These are phyloP conservation scores for Seira ritae DNA, from an alignment of 2,888 invertebrate species.

Conservation along the genomic window DNA sequence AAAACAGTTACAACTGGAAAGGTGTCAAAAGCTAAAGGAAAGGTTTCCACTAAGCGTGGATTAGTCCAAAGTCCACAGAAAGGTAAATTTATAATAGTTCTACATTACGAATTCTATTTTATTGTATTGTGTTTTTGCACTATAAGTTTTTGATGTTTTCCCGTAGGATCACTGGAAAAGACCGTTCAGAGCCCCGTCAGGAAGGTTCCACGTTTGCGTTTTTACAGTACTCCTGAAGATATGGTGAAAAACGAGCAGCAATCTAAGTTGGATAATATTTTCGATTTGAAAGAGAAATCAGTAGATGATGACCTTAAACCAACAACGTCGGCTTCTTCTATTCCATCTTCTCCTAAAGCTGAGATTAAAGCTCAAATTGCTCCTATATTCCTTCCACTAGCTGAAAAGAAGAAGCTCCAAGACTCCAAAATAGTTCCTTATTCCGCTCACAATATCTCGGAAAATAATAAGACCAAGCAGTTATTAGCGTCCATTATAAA, in stretches of 20 bases:
- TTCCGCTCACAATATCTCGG: not conserved
- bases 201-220: slow-evolving; percentile 27
- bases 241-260: no score
- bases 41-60: slow-evolving; percentile 20
- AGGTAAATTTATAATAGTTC: not conserved
- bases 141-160: no score
- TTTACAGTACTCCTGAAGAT: not conserved
- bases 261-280: no score
- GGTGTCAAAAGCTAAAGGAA: slow-evolving; percentile 42
- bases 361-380: slow-evolving; percentile 1
- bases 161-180: not conserved
- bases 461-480: not conserved
- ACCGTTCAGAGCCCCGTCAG: slow-evolving; percentile 22
- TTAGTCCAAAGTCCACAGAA: slow-evolving; percentile 25
- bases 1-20: slow-evolving; percentile 23
- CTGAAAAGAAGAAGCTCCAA: slow-evolving; percentile 40
- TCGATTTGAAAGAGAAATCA: no score
- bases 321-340: not conserved
- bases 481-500: not conserved
- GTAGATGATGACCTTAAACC: no score
- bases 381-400: slow-evolving; percentile 44
- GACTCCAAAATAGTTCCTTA: not conserved
- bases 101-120: not conserved
- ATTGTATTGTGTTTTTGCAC: not conserved
- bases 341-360: not conserved